phyloP scores from a whole-genome alignment of 2,888 invertebrate genomes.

The Pomacea canaliculata region DNA sequence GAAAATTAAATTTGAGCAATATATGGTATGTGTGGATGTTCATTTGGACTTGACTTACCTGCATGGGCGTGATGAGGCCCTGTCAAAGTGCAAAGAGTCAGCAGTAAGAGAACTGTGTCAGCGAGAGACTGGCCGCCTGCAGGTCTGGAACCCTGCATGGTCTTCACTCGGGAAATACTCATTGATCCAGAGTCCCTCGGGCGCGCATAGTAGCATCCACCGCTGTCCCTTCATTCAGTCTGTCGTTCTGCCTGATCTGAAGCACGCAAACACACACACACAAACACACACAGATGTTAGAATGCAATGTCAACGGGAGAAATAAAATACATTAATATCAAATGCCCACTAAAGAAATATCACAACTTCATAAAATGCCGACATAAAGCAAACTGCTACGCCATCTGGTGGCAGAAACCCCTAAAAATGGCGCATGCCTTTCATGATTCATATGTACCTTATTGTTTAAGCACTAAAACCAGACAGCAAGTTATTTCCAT shows the following conservation, averaged over 20 bases:
- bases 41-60: not conserved
- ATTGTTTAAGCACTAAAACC: too few species aligned
- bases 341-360: not conserved
- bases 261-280: not conserved
- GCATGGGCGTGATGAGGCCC: not conserved
- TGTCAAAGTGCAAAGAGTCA: slow-evolving; percentile 1
- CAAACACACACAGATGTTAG: not conserved
- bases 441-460: too few species aligned
- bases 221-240: slow-evolving; percentile 2
- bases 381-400: not conserved
- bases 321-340: not conserved
- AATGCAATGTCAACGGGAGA: not conserved
- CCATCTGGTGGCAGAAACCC: not conserved
- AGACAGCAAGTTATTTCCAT: too few species aligned
- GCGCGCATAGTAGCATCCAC: not conserved
- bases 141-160: not conserved
- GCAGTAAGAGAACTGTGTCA: not conserved
- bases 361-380: not conserved
- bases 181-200: not conserved
- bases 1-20: too few species aligned
- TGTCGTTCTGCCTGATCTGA: not conserved
- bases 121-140: not conserved
- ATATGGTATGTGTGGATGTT: too few species aligned
- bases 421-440: not conserved
- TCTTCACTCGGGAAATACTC: not conserved